Evolutionary conservation across 2,888 invertebrate species (phyloP), one percentile per base, ranked within the genome.

Genomic region (Liopterus haemorrhoidalis): DNA sequence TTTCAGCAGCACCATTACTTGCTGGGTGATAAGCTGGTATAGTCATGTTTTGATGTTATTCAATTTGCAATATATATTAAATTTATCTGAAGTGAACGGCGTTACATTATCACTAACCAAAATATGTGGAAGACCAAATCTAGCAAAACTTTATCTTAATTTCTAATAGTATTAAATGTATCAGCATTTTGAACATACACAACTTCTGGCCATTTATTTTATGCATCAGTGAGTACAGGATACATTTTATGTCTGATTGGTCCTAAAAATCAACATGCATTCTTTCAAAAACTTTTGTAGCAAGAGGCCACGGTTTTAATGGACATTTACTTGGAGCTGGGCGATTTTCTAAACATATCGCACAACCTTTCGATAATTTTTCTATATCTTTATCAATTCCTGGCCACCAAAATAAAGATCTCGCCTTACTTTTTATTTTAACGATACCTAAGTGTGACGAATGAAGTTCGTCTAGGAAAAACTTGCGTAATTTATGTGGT

Each of bases 1-100:
- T 53, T 41, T 54, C 54, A 3, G 51, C 54, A n/a, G 51, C 49
- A 3, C 53, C 51, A 45, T 55, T 54, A 6, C 51, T 47, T 20
- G 39, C 11, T 16, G 46, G 49, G 32, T 46, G 35, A 41, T 41
- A 50, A 8, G 46, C 51, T 6, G 53, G 32, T 12, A 36, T 33
- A 4, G 39, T 45, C 24, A 54, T 25, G 25, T 53, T 1, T 16
- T 20, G 16, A 54, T 48, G 12, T 22, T 28, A 41, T 51, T 51
- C 15, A 18, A 39, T 3, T 31, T 39, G 21, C 46, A 41, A 45
- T 50, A 51, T 8, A 8, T 25, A 30, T 49, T 8, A 22, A 50
- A 49, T 42, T 55, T 48, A 19, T 35, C 33, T n/a, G 49, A 50
- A 9, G 24, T 25, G 37, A 54, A 54, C 32, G 25, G 33, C 14